phyloP scores from a whole-genome alignment of 2,113 vertebrate genomes.

The Tenebrosternarchus preto region DNA sequence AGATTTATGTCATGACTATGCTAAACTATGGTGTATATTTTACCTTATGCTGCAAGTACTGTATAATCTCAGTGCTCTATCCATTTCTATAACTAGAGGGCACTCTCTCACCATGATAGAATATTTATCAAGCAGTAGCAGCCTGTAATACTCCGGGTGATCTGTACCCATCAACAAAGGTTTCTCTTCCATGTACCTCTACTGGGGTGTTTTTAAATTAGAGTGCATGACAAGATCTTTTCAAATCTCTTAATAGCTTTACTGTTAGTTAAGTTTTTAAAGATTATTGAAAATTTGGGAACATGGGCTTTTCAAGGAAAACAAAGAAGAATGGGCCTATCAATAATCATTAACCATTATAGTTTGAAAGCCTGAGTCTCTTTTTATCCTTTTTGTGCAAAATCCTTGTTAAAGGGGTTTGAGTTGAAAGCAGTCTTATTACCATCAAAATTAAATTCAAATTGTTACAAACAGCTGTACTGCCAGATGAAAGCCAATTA shows the following conservation, averaged over 20 bases:
- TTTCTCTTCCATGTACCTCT: conserved; percentile 80
- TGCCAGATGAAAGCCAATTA: conserved; percentile 10
- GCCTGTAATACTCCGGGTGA: conserved; percentile 85
- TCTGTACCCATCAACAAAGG: conserved; percentile 82
- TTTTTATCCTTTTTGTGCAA: neutral
- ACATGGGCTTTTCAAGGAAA: neutral
- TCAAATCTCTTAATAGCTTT: neutral
- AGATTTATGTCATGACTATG: too few relatives aligned
- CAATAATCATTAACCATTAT: neutral
- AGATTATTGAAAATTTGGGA: neutral
- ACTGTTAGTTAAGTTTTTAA: neutral
- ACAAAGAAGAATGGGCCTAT: neutral
- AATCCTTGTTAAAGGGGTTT: neutral
- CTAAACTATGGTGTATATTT: too few relatives aligned
- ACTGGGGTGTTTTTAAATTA: conserved; percentile 76
- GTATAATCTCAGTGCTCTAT: neutral
- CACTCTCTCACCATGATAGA: conserved; percentile 81
- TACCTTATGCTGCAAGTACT: too few relatives aligned
- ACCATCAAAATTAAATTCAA: conserved; percentile 6
- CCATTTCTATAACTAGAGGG: conserved; percentile 8
- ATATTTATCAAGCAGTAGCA: conserved; percentile 86
- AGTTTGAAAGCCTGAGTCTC: neutral
- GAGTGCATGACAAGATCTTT: conserved; percentile 46
- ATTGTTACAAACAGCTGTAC: neutral
- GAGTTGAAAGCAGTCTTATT: conserved; percentile 2